Evolutionary conservation across 2,888 invertebrate species (phyloP).

Genomic region (Oxyteleia sp.): DNA sequence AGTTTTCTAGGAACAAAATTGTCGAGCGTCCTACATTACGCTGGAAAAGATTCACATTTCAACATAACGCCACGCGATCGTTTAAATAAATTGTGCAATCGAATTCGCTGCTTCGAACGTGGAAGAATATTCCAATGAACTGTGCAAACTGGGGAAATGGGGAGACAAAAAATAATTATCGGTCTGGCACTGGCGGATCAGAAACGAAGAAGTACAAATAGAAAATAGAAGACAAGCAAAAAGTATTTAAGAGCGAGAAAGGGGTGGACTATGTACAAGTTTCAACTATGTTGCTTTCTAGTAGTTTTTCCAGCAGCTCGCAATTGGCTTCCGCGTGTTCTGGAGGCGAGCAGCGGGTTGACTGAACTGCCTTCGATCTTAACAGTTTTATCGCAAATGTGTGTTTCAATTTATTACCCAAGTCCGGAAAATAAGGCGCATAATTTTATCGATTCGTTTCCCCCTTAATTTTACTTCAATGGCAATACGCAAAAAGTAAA

Average conservation of each 20-base stretch:
- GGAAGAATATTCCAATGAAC: neutral
- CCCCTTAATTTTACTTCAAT: slow-evolving; percentile 54
- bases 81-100: neutral
- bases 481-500: slow-evolving; percentile 27
- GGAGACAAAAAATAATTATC: slow-evolving; percentile 5
- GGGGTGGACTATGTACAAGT: slow-evolving; percentile 82
- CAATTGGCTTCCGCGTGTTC: slow-evolving; percentile 23
- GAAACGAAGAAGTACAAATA: slow-evolving; percentile 41
- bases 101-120: slow-evolving; percentile 3
- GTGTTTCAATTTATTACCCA: slow-evolving; percentile 26
- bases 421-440: slow-evolving; percentile 50
- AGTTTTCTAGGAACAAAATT: slow-evolving; percentile 67
- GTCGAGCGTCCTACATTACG: slow-evolving; percentile 16
- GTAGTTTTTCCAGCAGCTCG: slow-evolving; percentile 42
- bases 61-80: neutral
- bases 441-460: slow-evolving; percentile 19
- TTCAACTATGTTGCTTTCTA: slow-evolving; percentile 68
- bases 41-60: slow-evolving; percentile 6
- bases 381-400: slow-evolving; percentile 11
- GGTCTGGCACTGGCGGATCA: slow-evolving; percentile 63
- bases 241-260: slow-evolving; percentile 52
- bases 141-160: slow-evolving; percentile 3
- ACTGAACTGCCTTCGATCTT: slow-evolving; percentile 46
- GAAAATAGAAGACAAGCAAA: slow-evolving; percentile 38
- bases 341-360: slow-evolving; percentile 32